Evolutionary conservation across 2,113 vertebrate species (phyloP).

Genomic region (Mungos mungo): DNA sequence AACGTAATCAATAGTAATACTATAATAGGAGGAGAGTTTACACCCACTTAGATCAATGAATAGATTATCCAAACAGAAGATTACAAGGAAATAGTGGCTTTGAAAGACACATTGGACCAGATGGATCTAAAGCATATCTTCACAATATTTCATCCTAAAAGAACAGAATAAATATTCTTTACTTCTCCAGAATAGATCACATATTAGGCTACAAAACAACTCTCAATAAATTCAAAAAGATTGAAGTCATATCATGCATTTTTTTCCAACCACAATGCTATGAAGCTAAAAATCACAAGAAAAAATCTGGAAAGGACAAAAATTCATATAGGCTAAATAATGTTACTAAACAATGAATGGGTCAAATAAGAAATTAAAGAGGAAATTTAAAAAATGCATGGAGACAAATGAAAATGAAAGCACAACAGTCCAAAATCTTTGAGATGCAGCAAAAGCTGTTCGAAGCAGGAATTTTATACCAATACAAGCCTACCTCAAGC

Average conservation of each 20-base stretch:
- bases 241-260: too few species aligned
- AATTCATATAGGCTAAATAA: not conserved
- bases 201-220: not conserved
- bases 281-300: not conserved
- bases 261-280: not conserved
- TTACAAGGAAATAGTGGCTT: not conserved
- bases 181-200: not conserved
- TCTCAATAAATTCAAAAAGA: not conserved
- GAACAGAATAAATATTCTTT: not conserved
- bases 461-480: not conserved
- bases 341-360: not conserved
- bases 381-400: not conserved
- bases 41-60: not conserved
- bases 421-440: not conserved
- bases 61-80: not conserved
- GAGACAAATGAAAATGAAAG: not conserved
- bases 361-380: not conserved
- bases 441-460: not conserved
- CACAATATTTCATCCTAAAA: not conserved
- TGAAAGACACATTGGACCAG: not conserved
- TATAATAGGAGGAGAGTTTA: not conserved
- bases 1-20: not conserved
- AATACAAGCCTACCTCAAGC: not conserved
- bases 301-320: not conserved
- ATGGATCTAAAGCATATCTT: not conserved